Conservation (phyloP, 2,888 invertebrate species). For the Drosophila testacea region DNA sequence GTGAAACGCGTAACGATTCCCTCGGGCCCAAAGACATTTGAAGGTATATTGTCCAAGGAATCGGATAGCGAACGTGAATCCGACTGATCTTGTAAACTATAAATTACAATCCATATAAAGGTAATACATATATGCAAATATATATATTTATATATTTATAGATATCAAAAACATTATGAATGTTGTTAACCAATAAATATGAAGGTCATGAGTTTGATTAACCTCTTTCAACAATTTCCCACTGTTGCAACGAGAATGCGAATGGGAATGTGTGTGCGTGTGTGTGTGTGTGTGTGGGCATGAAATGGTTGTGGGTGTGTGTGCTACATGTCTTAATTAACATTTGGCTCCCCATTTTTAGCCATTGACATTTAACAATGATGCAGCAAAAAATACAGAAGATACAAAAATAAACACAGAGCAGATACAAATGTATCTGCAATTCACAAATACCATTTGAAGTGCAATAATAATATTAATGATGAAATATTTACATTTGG, state of each 20-base stretch:
- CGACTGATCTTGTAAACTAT: constrained; percentile 86
- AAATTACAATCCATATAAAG: constrained; percentile 65
- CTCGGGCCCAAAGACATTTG: constrained; percentile 87
- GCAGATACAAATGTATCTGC: constrained; percentile 1
- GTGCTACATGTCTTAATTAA: constrained; percentile 9
- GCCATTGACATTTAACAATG: constrained; percentile 27
- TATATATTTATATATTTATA: constrained; percentile 9
- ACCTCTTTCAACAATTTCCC: background rate
- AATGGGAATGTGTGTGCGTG: background rate
- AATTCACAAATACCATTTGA: background rate
- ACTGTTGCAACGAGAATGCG: constrained; percentile 1
- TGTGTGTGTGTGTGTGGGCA: constrained; percentile 7
- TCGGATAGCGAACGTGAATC: constrained; percentile 85
- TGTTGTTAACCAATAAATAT: constrained; percentile 19
- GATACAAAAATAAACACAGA: background rate
- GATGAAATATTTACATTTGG: constrained; percentile 1
- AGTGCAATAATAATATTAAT: background rate
- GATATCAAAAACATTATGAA: constrained; percentile 15
- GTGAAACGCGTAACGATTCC: constrained; percentile 89
- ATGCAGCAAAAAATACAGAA: constrained; percentile 1
- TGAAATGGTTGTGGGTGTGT: constrained; percentile 3
- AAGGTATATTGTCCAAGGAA: constrained; percentile 88
- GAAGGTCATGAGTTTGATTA: constrained; percentile 7
- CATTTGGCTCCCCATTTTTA: constrained; percentile 12
- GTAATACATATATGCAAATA: constrained; percentile 32